Evolutionary conservation across 2,888 invertebrate genomes (phyloP).

Genomic region (Cactoblastis cactorum): DNA sequence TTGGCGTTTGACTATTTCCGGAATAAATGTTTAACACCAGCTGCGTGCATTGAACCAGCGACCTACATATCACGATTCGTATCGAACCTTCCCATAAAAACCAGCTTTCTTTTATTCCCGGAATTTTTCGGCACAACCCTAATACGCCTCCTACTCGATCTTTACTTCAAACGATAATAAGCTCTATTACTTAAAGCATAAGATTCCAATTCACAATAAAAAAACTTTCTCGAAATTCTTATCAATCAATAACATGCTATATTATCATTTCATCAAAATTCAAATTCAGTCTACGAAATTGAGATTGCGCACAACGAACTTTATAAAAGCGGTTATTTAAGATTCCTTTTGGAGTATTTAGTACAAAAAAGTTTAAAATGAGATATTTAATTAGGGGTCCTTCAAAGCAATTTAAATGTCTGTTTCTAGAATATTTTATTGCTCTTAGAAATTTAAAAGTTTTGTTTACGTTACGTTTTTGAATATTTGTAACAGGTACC

Average conservation of each 20-base stretch:
- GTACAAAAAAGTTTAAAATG: background rate
- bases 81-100: background rate
- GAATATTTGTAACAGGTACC: too few relatives aligned
- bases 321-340: background rate
- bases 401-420: background rate
- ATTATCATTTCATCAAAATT: background rate
- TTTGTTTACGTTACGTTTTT: too few relatives aligned
- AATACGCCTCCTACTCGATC: background rate
- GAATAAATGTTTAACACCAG: background rate
- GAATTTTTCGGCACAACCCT: conserved; percentile 2
- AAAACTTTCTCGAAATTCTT: background rate
- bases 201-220: background rate
- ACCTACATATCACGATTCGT: conserved; percentile 1
- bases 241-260: background rate
- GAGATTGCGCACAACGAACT: background rate
- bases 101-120: conserved; percentile 1
- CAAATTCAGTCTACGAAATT: background rate
- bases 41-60: background rate
- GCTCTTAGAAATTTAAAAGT: too few relatives aligned
- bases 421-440: too few relatives aligned
- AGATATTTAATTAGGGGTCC: background rate
- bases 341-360: background rate
- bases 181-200: background rate
- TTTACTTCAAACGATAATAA: background rate
- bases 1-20: background rate